Percentiles rank a stretch among this genome's conserved stretches.
Evolutionary conservation across 2,888 invertebrate genomes (phyloP).

Genomic region (Heliothis peltigera): DNA sequence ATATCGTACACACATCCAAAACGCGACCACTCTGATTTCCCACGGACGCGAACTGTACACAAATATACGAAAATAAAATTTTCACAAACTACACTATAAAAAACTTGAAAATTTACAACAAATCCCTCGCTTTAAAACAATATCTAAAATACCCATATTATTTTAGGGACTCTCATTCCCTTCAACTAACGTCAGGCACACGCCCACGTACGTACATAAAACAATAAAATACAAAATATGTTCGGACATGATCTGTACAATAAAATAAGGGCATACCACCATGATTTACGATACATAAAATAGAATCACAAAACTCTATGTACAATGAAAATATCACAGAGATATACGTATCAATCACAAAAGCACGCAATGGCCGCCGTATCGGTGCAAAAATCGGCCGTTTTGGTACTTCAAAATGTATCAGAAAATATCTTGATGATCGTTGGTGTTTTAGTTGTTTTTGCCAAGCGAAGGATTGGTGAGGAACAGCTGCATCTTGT

Average conservation of each 20-base stretch:
- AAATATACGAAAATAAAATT: slow-evolving; percentile 84
- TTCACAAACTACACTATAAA: slow-evolving; percentile 78
- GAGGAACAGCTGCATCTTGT: slow-evolving; percentile 40
- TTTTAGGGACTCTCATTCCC: slow-evolving; percentile 43
- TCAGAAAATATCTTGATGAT: slow-evolving; percentile 53
- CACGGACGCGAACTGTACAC: slow-evolving; percentile 81
- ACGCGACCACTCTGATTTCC: slow-evolving; percentile 80
- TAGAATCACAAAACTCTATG: slow-evolving; percentile 79
- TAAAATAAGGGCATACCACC: slow-evolving; percentile 72
- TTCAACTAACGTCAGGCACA: slow-evolving; percentile 33
- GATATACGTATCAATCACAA: slow-evolving; percentile 60
- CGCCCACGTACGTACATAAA: slow-evolving; percentile 64
- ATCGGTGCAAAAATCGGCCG: slow-evolving; percentile 42
- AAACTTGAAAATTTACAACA: slow-evolving; percentile 83
- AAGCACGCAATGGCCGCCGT: slow-evolving; percentile 41
- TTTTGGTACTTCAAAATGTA: slow-evolving; percentile 49
- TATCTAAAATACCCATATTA: slow-evolving; percentile 71
- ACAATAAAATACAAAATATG: slow-evolving; percentile 75
- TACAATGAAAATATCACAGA: slow-evolving; percentile 85
- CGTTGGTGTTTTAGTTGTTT: slow-evolving; percentile 30
- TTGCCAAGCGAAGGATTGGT: slow-evolving; percentile 58
- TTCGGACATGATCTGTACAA: slow-evolving; percentile 77
- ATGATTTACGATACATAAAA: slow-evolving; percentile 83
- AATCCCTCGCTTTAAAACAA: slow-evolving; percentile 75
- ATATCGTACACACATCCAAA: slow-evolving; percentile 78